These are phyloP conservation scores for Rhamnusium bicolor DNA, from an alignment of 2,888 invertebrate genomes.

Conservation along the genomic window DNA sequence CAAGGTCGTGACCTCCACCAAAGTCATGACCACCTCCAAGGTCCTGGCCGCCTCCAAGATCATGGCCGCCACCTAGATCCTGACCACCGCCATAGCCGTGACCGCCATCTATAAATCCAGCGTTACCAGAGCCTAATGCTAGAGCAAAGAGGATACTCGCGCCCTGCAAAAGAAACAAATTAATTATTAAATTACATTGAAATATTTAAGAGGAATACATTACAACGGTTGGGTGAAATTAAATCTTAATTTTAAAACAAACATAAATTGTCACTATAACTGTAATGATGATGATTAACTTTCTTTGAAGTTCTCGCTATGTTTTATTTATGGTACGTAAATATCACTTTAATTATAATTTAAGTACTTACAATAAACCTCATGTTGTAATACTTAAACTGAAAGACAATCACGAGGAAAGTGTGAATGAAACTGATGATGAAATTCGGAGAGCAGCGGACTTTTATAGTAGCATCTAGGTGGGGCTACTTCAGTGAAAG, in stretches of 20 bases:
- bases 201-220: too few relatives aligned
- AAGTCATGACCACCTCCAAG: conserved; percentile 64
- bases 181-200: neutral
- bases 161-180: conserved; percentile 52
- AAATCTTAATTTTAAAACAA: neutral
- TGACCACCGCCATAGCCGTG: conserved; percentile 37
- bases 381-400: conserved; percentile 55
- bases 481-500: conserved; percentile 62
- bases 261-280: neutral
- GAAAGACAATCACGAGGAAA: conserved; percentile 55
- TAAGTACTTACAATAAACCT: conserved; percentile 59
- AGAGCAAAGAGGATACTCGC: conserved; percentile 59
- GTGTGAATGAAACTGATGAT: conserved; percentile 62
- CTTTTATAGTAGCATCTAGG: conserved; percentile 62
- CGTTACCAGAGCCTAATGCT: conserved; percentile 56
- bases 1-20: conserved; percentile 67
- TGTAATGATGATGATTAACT: conserved; percentile 14
- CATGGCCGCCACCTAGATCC: conserved; percentile 44
- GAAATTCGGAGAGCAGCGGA: conserved; percentile 45
- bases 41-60: conserved; percentile 39
- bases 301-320: conserved; percentile 7
- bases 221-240: neutral
- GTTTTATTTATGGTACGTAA: conserved; percentile 9
- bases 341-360: conserved; percentile 18
- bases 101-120: conserved; percentile 61